Base-by-base conservation (phyloP, 2,888 invertebrate genomes). In the Glaucopsyche alexis region DNA sequence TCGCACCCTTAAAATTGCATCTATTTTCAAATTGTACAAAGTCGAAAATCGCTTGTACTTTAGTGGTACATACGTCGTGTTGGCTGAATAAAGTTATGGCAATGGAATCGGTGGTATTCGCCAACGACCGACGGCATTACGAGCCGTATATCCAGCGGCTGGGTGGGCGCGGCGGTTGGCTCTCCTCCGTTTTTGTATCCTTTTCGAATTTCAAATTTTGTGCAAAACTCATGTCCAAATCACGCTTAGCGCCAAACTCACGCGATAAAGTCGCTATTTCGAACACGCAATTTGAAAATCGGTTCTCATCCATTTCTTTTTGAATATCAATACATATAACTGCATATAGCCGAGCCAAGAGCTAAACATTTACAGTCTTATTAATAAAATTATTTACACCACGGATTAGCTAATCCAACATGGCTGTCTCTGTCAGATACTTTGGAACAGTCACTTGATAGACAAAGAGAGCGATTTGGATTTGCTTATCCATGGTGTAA, bases 41-140 rank as follows among this genome's bases (percentile, higher is more conserved):
- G 85, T 85, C 67, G 71, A 79, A 69, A 84, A 78, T 88, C 71
- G 79, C 73, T 73, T 75, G 76, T 72, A 9, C 19, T 29, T 45
- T 7, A 50, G 19, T 67, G 77, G 82, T 79, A 80, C 82, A 83
- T 91, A 89, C 79, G 88, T 77, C 87, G 78, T 88, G 78, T 87
- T 79, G 80, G 78, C 81, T 83, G 83, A 83, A 83, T 81, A 81
- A 81, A 82, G 82, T 83, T 82, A 85, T 85, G 84, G 85, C 81
- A 74, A 76, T 89, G 90, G 93, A 92, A 93, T 93, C 92, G 93
- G 87, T 91, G 93, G 93, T 92, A 93, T 93, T 93, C 85, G 88
- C 87, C 87, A 88, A 87, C 86, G 88, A 88, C 85, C 83, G 87
- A 84, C 83, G 83, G 86, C 87, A 87, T 87, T 84, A 85, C 83